Evolutionary conservation across 2,888 invertebrate genomes (phyloP), one percentile per base, ranked within the genome.

Genomic region (Mythimna albipuncta): DNA sequence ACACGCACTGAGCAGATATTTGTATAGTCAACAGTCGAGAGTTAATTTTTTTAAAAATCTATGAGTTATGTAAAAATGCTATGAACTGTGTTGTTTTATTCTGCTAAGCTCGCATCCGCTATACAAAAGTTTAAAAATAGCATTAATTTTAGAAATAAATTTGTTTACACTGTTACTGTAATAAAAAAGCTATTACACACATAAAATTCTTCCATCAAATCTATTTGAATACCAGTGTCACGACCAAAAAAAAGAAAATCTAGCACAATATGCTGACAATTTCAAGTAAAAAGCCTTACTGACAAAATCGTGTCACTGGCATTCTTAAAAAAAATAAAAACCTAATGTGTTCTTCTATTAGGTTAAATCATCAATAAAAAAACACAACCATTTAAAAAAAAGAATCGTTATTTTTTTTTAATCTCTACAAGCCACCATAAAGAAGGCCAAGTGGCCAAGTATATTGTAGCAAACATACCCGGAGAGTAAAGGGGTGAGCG

Each of bases 401-500:
- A 52, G 35, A 63, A 65, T n/a, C 16, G 10, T 59, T 65, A 44
- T 71, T 26, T 0, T 67, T 62, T 64, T 62, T 64, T 9, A 47
- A 6, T 66, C 10, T 69, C 83, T 74, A 79, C 35, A 79, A 79
- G 79, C 64, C 44, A 72, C 54, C 52, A 54, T 6, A n/a, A 50
- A 54, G 32, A 47, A 47, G 5, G 1, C 26, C 44, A 32, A 35
- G 16, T 41, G 1, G 1, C 26, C 35, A 38, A 41, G 16, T 47
- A 13, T 50, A 11, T 47, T 16, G 9, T 5, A 16, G 44, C 1
- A 47, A 47, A 90, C 95, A 91, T 87, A 96, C 96, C 96, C 95
- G 73, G 95, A 90, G 76, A 95, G 93, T 65, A 93, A 88, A 52
- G 95, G 95, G 79, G 95, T 95, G 72, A 93, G 91, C 13, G 96